These are phyloP conservation scores for Pinna nobilis DNA, from an alignment of 1,140 invertebrate genomes.

Conservation along the genomic window DNA sequence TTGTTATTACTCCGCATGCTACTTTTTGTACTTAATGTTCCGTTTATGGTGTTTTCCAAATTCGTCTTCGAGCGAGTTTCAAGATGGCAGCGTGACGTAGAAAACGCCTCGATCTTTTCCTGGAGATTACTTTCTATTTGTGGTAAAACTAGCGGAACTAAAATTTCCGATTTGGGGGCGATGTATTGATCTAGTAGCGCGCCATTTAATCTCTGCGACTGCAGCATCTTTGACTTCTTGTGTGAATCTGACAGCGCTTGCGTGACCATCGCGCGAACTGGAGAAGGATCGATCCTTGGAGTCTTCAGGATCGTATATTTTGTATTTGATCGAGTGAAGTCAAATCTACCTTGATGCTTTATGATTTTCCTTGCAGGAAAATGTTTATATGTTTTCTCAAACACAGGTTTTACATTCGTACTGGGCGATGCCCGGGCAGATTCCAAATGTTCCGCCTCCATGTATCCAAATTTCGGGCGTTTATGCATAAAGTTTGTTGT, in stretches of 20 bases:
- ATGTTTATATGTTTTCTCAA: conserved; percentile 50
- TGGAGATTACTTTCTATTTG: conserved; percentile 14
- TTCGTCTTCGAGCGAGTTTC: conserved; percentile 22
- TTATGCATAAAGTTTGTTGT: conserved; percentile 25
- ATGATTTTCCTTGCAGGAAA: conserved; percentile 53
- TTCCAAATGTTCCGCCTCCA: not conserved
- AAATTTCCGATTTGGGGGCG: conserved; percentile 18
- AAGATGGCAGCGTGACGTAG: conserved; percentile 27
- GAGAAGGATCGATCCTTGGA: not conserved
- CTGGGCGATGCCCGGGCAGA: not conserved
- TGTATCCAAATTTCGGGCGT: conserved; percentile 10
- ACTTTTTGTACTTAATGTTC: not conserved
- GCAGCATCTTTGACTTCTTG: conserved; percentile 8
- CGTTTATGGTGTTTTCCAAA: not conserved
- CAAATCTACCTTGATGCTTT: conserved; percentile 41
- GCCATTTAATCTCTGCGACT: conserved; percentile 37
- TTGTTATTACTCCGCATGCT: not conserved
- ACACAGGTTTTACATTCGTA: conserved; percentile 4
- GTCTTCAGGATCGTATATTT: not conserved
- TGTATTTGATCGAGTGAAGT: conserved; percentile 16
- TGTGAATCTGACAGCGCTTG: conserved; percentile 4
- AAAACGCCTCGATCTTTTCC: conserved; percentile 25
- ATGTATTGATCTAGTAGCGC: conserved; percentile 33
- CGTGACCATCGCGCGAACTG: conserved; percentile 1
- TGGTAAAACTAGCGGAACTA: conserved; percentile 37